These are phyloP conservation scores for Nomada lathburiana DNA, from an alignment of 2,888 invertebrate species.

Conservation along the genomic window DNA sequence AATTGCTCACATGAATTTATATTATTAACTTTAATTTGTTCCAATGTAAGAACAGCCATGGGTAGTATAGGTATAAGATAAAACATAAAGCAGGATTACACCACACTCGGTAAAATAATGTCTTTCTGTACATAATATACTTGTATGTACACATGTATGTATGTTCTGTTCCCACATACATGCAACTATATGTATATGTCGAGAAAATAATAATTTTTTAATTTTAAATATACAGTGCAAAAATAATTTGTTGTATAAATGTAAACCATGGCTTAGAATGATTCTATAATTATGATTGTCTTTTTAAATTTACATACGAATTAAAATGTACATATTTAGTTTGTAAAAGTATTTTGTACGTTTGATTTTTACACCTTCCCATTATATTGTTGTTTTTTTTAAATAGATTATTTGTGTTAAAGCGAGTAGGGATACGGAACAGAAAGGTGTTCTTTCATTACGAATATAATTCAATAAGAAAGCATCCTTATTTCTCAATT, in stretches of 20 bases:
- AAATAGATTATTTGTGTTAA: conserved; percentile 16
- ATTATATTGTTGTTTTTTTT: conserved; percentile 15
- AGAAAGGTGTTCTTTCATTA: background rate
- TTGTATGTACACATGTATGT: conserved; percentile 63
- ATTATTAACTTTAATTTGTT: conserved; percentile 47
- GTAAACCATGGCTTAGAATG: conserved; percentile 48
- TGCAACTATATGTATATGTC: conserved; percentile 56
- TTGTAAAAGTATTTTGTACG: conserved; percentile 48
- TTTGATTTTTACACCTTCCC: conserved; percentile 52
- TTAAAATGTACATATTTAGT: conserved; percentile 67
- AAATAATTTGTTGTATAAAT: conserved; percentile 51
- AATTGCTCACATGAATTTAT: conserved; percentile 58
- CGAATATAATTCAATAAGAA: conserved; percentile 21
- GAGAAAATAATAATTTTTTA: conserved; percentile 55
- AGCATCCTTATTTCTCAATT: conserved; percentile 6
- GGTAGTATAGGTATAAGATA: conserved; percentile 48
- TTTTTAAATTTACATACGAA: conserved; percentile 54
- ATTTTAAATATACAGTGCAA: conserved; percentile 57
- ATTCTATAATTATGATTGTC: conserved; percentile 64
- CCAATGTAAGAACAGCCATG: conserved; percentile 56
- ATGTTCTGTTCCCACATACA: conserved; percentile 43
- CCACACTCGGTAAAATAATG: conserved; percentile 47
- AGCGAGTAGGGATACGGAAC: conserved; percentile 1
- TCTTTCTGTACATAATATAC: conserved; percentile 63
- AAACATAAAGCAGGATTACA: conserved; percentile 45